phyloP scores from a whole-genome alignment of 23 tunicate species.

The Aplidium turbinatum region DNA sequence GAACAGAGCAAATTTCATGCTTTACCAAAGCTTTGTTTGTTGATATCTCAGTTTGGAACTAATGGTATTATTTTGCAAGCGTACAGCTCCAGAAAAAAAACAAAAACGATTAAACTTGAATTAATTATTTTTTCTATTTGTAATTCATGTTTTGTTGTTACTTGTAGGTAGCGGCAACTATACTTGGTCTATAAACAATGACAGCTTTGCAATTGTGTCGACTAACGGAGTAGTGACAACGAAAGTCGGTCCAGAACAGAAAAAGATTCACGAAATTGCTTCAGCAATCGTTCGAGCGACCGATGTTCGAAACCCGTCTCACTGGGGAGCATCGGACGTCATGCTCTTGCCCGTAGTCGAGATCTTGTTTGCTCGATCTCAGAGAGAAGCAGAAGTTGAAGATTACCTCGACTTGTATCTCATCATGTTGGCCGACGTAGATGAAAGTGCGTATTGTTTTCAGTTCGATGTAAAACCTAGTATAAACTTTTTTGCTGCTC shows the following conservation, averaged over 20 bases:
- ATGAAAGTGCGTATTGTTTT: slow-evolving; percentile 35
- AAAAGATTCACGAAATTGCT: slow-evolving; percentile 24
- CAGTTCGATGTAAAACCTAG: no score
- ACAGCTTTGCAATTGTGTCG: slow-evolving; percentile 38
- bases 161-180: slow-evolving; percentile 79
- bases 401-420: slow-evolving; percentile 46
- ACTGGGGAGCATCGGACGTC: slow-evolving; percentile 65
- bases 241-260: slow-evolving; percentile 29
- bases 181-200: slow-evolving; percentile 70
- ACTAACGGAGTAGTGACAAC: slow-evolving; percentile 53
- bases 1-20: no score
- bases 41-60: no score
- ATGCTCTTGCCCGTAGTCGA: slow-evolving; percentile 46
- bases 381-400: slow-evolving; percentile 70
- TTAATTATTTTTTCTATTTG: no score
- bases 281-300: slow-evolving; percentile 54
- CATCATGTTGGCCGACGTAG: slow-evolving; percentile 53
- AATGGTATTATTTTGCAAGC: no score
- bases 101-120: no score
- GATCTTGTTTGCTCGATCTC: slow-evolving; percentile 60
- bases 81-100: no score
- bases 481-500: no score
- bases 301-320: slow-evolving; percentile 64
- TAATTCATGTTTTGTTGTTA: no score
- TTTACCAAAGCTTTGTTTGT: no score